Conservation (phyloP, 2,888 invertebrate genomes). For the Lycophotia porphyrea region DNA sequence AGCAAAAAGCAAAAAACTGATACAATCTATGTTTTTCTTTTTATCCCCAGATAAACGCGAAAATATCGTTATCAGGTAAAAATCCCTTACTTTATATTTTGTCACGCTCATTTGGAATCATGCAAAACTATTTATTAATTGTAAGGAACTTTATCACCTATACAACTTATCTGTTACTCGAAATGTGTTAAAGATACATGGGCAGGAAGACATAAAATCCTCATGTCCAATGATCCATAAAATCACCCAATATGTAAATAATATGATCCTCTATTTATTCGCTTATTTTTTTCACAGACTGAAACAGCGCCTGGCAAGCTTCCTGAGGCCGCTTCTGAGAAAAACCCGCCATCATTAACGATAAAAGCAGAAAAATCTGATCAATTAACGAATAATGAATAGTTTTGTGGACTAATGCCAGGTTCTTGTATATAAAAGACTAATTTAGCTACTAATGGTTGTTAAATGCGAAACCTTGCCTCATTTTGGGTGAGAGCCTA, state of each 20-base stretch:
- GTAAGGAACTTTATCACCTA: background rate
- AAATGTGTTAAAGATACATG: background rate
- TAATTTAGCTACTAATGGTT: slow-evolving; percentile 2
- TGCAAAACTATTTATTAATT: slow-evolving; percentile 40
- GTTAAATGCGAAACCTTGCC: background rate
- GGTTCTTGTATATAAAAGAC: slow-evolving; percentile 12
- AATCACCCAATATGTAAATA: background rate
- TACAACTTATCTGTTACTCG: too few species aligned
- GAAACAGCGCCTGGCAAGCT: slow-evolving; percentile 87
- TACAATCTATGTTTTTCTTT: slow-evolving; percentile 55
- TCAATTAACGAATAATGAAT: slow-evolving; percentile 44
- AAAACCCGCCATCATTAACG: slow-evolving; percentile 82
- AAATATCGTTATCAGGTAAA: slow-evolving; percentile 58
- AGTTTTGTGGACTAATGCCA: slow-evolving; percentile 25
- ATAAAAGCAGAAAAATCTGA: slow-evolving; percentile 39
- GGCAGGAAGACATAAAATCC: background rate
- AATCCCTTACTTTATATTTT: slow-evolving; percentile 30
- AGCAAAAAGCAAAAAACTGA: slow-evolving; percentile 37
- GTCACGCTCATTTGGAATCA: slow-evolving; percentile 37
- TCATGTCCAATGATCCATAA: background rate
- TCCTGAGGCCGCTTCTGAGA: slow-evolving; percentile 89
- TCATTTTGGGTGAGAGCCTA: background rate
- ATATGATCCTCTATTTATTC: slow-evolving; percentile 22
- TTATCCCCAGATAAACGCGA: slow-evolving; percentile 65
- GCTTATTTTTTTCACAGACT: slow-evolving; percentile 83